phyloP scores from a whole-genome alignment of 1,140 invertebrate species.

The Lithobius niger region DNA sequence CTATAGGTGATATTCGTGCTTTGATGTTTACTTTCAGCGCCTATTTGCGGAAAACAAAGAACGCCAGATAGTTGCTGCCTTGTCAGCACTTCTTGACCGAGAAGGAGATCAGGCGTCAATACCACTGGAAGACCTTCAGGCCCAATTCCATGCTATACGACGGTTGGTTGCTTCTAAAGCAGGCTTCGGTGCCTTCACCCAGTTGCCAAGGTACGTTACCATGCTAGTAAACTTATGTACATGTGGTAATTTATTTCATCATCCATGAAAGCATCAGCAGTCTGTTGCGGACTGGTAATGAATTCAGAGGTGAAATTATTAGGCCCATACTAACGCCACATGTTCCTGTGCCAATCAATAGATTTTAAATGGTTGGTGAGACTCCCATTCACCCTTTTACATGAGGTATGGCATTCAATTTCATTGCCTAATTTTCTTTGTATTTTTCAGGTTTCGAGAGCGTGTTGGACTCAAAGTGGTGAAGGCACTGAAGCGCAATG shows the following conservation, averaged over 20 bases:
- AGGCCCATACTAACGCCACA: no score
- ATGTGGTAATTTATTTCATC: no score
- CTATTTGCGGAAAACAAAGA: slow-evolving; percentile 98
- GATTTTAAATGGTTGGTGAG: no score
- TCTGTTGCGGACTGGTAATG: no score
- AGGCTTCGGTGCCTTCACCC: slow-evolving; percentile 91
- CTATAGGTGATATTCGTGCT: no score
- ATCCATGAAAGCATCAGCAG: no score
- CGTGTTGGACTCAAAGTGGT: slow-evolving; percentile 84
- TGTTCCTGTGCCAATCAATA: no score
- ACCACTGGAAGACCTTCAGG: slow-evolving; percentile 58
- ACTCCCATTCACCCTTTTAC: no score
- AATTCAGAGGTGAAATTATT: no score
- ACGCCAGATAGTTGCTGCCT: slow-evolving; percentile 72
- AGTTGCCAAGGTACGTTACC: slow-evolving; percentile 71
- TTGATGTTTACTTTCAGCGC: slow-evolving; percentile 44
- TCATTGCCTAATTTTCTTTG: not conserved
- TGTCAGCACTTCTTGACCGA: slow-evolving; percentile 57
- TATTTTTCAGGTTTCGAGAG: slow-evolving; percentile 65
- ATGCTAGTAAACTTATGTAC: no score
- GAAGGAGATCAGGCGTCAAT: slow-evolving; percentile 47
- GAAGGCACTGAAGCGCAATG: slow-evolving; percentile 72
- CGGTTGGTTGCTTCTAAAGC: slow-evolving; percentile 91
- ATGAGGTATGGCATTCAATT: no score
- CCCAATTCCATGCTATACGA: slow-evolving; percentile 86